phyloP scores from a whole-genome alignment of 2,797 vertebrate species.

The Gallinago stenura region DNA sequence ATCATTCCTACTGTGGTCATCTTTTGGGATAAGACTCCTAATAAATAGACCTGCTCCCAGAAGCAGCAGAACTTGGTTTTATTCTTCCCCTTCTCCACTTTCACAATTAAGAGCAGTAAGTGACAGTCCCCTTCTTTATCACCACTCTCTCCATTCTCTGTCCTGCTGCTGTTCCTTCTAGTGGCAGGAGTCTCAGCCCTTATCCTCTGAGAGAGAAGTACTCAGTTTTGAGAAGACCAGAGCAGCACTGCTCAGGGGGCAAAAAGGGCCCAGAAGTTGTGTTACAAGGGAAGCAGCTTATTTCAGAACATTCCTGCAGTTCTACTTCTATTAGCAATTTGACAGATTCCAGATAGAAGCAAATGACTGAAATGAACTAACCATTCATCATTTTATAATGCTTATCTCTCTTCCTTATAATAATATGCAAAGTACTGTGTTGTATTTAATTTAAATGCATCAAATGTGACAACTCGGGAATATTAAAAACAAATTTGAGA shows the following conservation, averaged over 20 bases:
- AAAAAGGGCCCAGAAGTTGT: background rate
- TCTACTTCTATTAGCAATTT: background rate
- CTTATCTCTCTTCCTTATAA: background rate
- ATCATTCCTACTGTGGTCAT: background rate
- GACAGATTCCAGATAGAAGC: background rate
- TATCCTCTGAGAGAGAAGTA: background rate
- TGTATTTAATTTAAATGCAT: conserved; percentile 35
- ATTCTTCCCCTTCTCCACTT: background rate
- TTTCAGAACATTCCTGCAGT: background rate
- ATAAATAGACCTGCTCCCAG: background rate
- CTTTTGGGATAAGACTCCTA: background rate
- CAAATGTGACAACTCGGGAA: background rate
- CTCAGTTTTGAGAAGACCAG: background rate
- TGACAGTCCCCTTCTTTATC: background rate
- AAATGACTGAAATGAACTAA: background rate
- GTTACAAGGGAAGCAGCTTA: background rate
- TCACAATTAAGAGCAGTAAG: background rate
- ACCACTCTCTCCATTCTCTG: background rate
- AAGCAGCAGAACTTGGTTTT: background rate
- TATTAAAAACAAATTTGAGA: background rate
- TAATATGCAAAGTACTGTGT: background rate
- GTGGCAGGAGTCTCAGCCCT: background rate
- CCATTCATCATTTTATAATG: background rate
- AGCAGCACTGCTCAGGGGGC: background rate
- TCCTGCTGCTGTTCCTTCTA: background rate